Evolutionary conservation across 1,140 invertebrate species (phyloP).

Genomic region (Rhagoletis pomonella): DNA sequence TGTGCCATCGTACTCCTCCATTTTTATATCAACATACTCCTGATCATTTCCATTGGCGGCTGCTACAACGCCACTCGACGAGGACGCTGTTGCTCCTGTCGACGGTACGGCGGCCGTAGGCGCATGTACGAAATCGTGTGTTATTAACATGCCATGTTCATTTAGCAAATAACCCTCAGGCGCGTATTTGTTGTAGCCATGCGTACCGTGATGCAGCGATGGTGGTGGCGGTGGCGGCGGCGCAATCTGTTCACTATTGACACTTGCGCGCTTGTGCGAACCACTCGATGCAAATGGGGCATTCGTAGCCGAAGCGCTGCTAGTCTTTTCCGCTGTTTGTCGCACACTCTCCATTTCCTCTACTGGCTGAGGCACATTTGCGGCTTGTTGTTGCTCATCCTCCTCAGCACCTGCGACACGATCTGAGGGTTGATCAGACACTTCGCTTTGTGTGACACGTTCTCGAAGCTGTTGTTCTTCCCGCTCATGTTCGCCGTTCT

Average conservation of each 20-base stretch:
- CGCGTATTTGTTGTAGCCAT: slow-evolving; percentile 56
- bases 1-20: slow-evolving; percentile 68
- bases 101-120: slow-evolving; percentile 58
- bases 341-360: slow-evolving; percentile 71
- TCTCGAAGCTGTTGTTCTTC: slow-evolving; percentile 6
- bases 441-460: neutral
- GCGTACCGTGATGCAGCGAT: slow-evolving; percentile 1
- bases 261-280: slow-evolving; percentile 25
- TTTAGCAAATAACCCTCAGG: slow-evolving; percentile 65
- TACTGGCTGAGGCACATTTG: slow-evolving; percentile 63
- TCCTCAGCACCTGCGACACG: neutral
- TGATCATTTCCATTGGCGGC: slow-evolving; percentile 57
- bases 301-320: neutral
- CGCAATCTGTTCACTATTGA: slow-evolving; percentile 45
- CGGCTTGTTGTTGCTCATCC: slow-evolving; percentile 15
- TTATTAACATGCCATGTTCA: slow-evolving; percentile 71
- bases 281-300: neutral
- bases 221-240: slow-evolving; percentile 51
- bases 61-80: slow-evolving; percentile 61
- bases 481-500: neutral
- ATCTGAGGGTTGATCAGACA: neutral
- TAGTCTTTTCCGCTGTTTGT: slow-evolving; percentile 59
- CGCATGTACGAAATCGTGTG: slow-evolving; percentile 64
- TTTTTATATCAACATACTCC: slow-evolving; percentile 64
- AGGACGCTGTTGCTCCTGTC: slow-evolving; percentile 61